Conservation (phyloP, 2,797 vertebrate genomes). For the Natrix natrix region DNA sequence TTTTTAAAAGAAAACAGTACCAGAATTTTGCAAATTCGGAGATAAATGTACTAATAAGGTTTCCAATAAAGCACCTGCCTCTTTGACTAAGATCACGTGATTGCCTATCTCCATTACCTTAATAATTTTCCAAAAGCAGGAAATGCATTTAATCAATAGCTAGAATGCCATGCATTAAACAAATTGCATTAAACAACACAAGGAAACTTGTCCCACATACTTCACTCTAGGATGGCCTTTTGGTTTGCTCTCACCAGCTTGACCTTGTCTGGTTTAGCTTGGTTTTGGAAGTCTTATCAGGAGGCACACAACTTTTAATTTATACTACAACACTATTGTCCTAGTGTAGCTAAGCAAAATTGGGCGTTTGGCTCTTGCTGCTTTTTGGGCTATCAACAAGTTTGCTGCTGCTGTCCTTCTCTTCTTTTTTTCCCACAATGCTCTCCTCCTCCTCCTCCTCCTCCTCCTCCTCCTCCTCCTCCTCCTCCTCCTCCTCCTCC, state of each 20-base stretch:
- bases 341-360: conserved; percentile 24
- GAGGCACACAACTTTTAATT: conserved; percentile 35
- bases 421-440: neutral
- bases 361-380: neutral
- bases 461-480: accelerated
- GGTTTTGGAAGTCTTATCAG: conserved; percentile 37
- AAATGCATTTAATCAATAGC: conserved; percentile 16
- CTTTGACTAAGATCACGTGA: neutral
- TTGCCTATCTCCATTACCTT: conserved; percentile 19
- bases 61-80: neutral
- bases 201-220: neutral
- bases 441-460: neutral
- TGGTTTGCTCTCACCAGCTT: conserved; percentile 27
- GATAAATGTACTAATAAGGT: conserved; percentile 4
- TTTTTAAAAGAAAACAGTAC: neutral
- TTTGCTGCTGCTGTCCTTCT: too few species aligned
- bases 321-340: conserved; percentile 31
- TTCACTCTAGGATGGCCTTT: conserved; percentile 13
- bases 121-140: conserved; percentile 32
- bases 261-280: conserved; percentile 36
- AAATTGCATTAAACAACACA: conserved; percentile 17
- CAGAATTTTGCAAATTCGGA: conserved; percentile 5
- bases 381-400: neutral
- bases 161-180: conserved; percentile 33
- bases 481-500: accelerated